Evolutionary conservation across 1,140 invertebrate genomes (phyloP).

Genomic region (Callitettix versicolor): DNA sequence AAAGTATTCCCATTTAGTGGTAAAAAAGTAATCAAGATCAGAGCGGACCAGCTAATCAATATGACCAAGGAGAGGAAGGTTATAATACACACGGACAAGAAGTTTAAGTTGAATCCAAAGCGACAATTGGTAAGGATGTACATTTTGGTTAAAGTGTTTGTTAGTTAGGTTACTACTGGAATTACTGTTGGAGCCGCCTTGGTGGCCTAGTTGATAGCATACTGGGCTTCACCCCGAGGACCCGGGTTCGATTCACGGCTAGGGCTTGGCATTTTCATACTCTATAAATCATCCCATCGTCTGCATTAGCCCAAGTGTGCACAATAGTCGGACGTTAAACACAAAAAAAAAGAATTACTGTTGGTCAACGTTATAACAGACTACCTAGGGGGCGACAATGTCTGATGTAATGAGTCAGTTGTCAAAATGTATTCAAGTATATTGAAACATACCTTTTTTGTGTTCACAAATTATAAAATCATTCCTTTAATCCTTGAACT

Average conservation of each 20-base stretch:
- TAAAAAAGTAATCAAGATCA: conserved; percentile 34
- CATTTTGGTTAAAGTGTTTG: conserved; percentile 28
- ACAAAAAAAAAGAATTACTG: too few relatives aligned
- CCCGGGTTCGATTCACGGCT: too few relatives aligned
- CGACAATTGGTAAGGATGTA: background rate
- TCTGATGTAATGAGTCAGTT: conserved; percentile 14
- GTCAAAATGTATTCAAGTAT: conserved; percentile 21
- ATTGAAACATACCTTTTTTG: conserved; percentile 13
- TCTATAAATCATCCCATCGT: too few relatives aligned
- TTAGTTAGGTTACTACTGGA: conserved; percentile 8
- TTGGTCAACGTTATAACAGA: background rate
- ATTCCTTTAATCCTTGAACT: too few relatives aligned
- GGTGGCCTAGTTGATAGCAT: too few relatives aligned
- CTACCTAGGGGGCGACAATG: background rate
- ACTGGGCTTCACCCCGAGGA: too few relatives aligned
- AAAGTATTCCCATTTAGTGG: conserved; percentile 3
- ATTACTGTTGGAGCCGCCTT: too few relatives aligned
- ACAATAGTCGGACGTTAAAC: too few relatives aligned
- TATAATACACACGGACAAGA: conserved; percentile 30
- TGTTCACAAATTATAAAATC: too few relatives aligned
- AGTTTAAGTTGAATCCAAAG: conserved; percentile 13
- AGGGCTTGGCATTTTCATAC: too few relatives aligned
- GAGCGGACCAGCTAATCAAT: conserved; percentile 34
- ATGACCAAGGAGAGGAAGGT: conserved; percentile 29
- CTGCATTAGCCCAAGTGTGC: too few relatives aligned